Evolutionary conservation across 2,888 invertebrate species (phyloP), one percentile per base, ranked within the genome.

Genomic region (Eupithecia tripunctaria): DNA sequence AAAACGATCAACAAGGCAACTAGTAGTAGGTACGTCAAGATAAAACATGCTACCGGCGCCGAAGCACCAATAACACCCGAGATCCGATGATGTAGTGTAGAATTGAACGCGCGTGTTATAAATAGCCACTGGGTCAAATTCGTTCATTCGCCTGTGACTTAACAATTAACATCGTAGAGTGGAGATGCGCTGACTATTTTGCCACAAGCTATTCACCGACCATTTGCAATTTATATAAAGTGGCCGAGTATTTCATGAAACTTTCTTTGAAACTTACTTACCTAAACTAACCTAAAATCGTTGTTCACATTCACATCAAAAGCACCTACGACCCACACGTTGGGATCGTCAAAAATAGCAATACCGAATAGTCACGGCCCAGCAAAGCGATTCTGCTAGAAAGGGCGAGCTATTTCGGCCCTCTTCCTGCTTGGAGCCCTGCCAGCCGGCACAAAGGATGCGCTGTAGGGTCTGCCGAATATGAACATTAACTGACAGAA

Each of bases 361-460:
- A 67, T 70, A 79, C 74, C 66, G 79, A 75, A 67, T 76, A 75
- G 74, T 69, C 62, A 64, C 71, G 69, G 74, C 60, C 65, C 70
- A 63, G 68, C 67, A 70, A 74, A 64, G 68, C 68, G 68, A 66
- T 69, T 74, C 69, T 77, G 79, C 78, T 79, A 76, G 74, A 74
- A 74, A 74, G 74, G 71, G 74, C 74, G 74, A 32, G 63, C 71
- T 74, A 74, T 74, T 74, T 62, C 64, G 66, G 70, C 70, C 80
- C 76, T 72, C 83, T 93, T 93, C 93, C 93, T 89, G 85, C 85
- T 92, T 93, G 93, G 93, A 84, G 68, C 76, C 25, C 59, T 68
- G 90, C 93, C 93, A 93, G 85, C 76, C 38, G 74, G 84, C 87
- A 90, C 91, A 91, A 90, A 91, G 89, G 90, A 89, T 89, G 86